Conservation (phyloP, 2,797 vertebrate genomes). For the Linurgus olivaceus region DNA sequence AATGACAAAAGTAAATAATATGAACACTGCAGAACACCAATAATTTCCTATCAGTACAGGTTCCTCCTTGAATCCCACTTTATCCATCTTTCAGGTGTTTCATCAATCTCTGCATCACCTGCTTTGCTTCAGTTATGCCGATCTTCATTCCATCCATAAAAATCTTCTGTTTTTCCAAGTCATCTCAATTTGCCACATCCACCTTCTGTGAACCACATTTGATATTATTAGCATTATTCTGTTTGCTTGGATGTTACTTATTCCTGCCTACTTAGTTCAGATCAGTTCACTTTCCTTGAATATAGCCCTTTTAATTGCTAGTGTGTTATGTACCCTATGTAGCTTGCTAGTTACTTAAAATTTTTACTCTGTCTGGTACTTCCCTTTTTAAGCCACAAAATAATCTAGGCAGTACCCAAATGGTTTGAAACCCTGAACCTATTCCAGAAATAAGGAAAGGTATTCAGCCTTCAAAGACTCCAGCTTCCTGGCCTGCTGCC, state of each 20-base stretch:
- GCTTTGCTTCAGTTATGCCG: background rate
- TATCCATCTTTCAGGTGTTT: background rate
- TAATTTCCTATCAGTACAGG: background rate
- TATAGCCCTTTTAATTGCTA: background rate
- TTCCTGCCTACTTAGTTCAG: background rate
- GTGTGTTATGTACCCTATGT: background rate
- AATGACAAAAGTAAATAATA: background rate
- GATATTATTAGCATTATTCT: background rate
- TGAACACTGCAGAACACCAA: background rate
- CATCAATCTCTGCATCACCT: background rate
- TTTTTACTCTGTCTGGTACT: background rate
- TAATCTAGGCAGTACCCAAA: background rate
- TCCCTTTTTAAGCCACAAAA: background rate
- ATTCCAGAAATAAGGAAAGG: background rate
- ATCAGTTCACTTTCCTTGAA: background rate
- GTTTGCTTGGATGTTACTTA: background rate
- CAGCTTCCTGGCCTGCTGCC: background rate
- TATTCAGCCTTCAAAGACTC: background rate
- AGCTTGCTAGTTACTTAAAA: background rate
- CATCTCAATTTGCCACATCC: background rate
- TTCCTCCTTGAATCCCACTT: background rate
- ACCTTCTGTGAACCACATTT: background rate
- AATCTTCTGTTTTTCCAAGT: background rate
- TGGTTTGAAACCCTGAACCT: background rate
- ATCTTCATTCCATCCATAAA: background rate